A percentile compares a stretch with the other conserved stretches of the same genome.
phyloP scores from a whole-genome alignment of 2,797 vertebrate species.

The Manis crassicaudata region DNA sequence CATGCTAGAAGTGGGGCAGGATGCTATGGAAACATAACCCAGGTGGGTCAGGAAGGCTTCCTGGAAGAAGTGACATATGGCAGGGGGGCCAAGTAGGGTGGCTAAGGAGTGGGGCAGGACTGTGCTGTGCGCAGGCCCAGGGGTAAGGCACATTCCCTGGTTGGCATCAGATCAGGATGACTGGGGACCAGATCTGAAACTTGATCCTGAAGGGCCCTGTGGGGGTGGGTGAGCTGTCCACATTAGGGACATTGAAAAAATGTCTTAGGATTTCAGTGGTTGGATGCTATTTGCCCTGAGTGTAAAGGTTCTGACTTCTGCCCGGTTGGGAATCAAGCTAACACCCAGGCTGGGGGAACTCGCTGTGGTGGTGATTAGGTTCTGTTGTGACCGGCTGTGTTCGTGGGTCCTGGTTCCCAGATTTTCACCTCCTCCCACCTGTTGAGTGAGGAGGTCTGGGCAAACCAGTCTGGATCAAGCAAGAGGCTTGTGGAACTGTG shows the following conservation, averaged over 20 bases:
- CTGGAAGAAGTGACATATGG: background rate
- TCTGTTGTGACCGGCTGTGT: slow-evolving; percentile 12
- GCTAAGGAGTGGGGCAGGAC: background rate
- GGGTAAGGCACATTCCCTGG: background rate
- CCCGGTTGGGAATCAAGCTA: background rate
- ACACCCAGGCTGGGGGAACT: background rate
- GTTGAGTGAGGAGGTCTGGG: background rate
- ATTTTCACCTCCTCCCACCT: slow-evolving; percentile 32
- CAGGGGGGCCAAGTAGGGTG: background rate
- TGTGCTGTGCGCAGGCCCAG: too few relatives aligned
- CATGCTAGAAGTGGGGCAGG: background rate
- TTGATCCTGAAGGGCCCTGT: background rate
- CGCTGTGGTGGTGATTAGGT: background rate
- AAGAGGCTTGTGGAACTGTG: slow-evolving; percentile 35
- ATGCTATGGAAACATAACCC: background rate
- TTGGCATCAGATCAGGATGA: background rate
- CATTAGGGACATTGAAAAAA: background rate
- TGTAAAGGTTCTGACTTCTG: background rate
- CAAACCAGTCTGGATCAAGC: slow-evolving; percentile 51
- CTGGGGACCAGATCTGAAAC: background rate
- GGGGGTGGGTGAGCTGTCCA: background rate
- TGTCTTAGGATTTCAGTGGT: background rate
- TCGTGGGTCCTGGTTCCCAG: background rate
- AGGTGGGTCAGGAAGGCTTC: background rate
- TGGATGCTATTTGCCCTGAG: background rate